Base-by-base conservation (phyloP, 1,140 invertebrate genomes). In the Drosophila truncata region DNA sequence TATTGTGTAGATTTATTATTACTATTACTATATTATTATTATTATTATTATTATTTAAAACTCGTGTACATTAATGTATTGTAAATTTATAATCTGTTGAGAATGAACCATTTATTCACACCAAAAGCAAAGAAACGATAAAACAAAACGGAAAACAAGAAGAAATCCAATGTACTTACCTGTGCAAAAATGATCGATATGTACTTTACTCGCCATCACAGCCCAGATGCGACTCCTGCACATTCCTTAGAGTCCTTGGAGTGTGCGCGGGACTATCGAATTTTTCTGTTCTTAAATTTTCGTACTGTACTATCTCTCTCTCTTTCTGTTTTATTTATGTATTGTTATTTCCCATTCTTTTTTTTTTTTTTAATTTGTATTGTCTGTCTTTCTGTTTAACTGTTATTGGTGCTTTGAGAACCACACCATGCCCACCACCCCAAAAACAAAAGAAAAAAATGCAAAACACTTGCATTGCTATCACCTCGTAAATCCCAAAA, bases 91-190 rank as follows among this genome's bases (percentile, higher is more conserved):
- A 65, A 77, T 78, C 57, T 88, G 80, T 87, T 88, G 31, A 72
- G 79, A 84, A 80, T 78, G n/a, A n/a, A 72, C 73, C 83, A 87
- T 83, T 83, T 80, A 87, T 83, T 80, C 80, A 87, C 84, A 83
- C 84, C 84, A 69, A 83, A 80, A 70, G 63, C 31, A n/a, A 47
- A 49, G 46, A n/a, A 49, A 50, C 39, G 27, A 64, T 55, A 23
- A 72, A 72, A 39, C 54, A 58, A 50, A 62, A 42, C 52, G 39
- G 39, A 57, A 39, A 42, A 60, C n/a, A n/a, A n/a, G n/a, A 63
- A 23, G 23, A 50, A 62, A 73, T 46, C 47, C 61, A 79, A 69
- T 80, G 82, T 86, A 86, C 82, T 86, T 86, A 86, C 65, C 49
- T 49, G 39, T 41, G 41, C 47, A 59, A 59, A 59, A 59, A 55